Evolutionary conservation across 2,113 vertebrate genomes (phyloP).

Genomic region (Vulpes ferrilata): DNA sequence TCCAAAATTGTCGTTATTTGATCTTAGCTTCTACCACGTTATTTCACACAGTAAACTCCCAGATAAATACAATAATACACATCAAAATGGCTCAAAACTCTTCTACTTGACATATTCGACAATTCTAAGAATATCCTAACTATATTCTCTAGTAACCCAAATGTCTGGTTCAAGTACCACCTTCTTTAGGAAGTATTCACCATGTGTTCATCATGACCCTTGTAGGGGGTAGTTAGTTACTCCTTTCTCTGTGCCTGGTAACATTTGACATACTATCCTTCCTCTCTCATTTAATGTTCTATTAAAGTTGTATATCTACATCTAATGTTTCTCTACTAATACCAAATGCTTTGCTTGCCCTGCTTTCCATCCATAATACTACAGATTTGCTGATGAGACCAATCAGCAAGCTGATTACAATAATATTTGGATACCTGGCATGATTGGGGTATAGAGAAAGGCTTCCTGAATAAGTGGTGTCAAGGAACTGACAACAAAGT

Average conservation of each 20-base stretch:
- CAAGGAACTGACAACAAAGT: not conserved
- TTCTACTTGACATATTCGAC: not conserved
- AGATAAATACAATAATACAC: not conserved
- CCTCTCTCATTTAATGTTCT: not conserved
- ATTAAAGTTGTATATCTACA: not conserved
- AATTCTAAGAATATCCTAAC: not conserved
- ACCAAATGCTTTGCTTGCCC: not conserved
- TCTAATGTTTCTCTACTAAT: not conserved
- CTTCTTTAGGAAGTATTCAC: not conserved
- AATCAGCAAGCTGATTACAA: not conserved
- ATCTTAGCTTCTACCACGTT: not conserved
- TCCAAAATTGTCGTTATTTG: not conserved
- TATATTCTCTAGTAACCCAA: not conserved
- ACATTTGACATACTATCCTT: not conserved
- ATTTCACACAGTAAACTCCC: not conserved
- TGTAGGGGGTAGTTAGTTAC: not conserved
- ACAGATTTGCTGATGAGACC: rapidly evolving
- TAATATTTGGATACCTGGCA: not conserved
- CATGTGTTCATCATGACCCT: not conserved
- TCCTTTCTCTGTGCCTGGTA: not conserved
- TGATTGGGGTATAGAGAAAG: not conserved
- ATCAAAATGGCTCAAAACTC: not conserved
- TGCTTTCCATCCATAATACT: not conserved
- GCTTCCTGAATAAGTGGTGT: not conserved
- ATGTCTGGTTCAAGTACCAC: not conserved